Evolutionary conservation across 2,113 vertebrate genomes (phyloP).

Genomic region (Ellobius talpinus): DNA sequence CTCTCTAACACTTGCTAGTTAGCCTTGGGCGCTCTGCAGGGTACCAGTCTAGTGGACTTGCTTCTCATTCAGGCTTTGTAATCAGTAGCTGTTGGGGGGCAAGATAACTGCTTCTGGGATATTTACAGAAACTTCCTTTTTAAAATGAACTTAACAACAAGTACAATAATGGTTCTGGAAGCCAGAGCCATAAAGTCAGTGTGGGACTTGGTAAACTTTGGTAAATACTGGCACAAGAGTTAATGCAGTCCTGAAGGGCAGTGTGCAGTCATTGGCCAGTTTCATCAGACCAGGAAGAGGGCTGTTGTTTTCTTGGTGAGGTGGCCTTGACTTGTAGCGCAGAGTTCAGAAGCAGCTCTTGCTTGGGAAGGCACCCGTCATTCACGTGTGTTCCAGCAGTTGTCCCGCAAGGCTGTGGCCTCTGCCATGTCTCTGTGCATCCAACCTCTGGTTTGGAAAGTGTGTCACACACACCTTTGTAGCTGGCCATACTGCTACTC

Average conservation of each 20-base stretch:
- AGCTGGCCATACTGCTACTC: not conserved
- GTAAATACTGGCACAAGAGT: no score
- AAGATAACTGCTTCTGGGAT: not conserved
- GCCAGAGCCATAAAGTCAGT: not conserved
- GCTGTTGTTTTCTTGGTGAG: not conserved
- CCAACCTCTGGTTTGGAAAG: not conserved
- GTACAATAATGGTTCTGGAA: not conserved
- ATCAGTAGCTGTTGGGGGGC: not conserved
- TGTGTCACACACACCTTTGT: not conserved
- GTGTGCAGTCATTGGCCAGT: not conserved
- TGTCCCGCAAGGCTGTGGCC: not conserved
- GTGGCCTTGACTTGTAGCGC: not conserved
- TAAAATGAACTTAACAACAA: slow-evolving; percentile 29
- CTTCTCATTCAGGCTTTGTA: not conserved
- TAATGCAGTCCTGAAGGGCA: not conserved
- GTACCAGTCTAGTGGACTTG: not conserved
- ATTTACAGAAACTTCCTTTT: not conserved
- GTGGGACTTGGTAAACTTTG: not conserved
- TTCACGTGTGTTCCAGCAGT: not conserved
- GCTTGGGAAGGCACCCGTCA: not conserved
- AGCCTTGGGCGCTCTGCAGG: not conserved
- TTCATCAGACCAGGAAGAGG: not conserved
- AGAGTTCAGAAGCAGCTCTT: not conserved
- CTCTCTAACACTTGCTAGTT: not conserved
- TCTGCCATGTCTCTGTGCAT: not conserved